These are phyloP conservation scores for Parasteatoda lunata DNA, from an alignment of 2,888 invertebrate species.

Conservation along the genomic window DNA sequence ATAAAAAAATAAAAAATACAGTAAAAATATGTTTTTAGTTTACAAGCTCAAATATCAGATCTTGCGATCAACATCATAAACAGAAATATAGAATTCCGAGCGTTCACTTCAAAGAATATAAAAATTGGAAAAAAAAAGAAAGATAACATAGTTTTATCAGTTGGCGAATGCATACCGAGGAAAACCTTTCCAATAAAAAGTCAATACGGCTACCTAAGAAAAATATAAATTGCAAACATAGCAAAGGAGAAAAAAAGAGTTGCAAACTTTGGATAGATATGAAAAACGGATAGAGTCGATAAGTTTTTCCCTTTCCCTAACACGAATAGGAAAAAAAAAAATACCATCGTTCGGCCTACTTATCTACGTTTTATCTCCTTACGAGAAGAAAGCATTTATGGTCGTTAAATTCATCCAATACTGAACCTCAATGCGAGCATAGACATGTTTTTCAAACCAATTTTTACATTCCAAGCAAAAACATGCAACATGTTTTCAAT, in stretches of 20 bases:
- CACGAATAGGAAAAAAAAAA: constrained; percentile 20
- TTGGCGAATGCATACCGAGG: constrained; percentile 31
- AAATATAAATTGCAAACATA: background rate
- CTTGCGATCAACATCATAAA: no score
- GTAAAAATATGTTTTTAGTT: no score
- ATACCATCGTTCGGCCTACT: constrained; percentile 35
- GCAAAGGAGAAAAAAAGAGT: background rate
- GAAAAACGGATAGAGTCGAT: constrained; percentile 40
- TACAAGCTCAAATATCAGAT: no score
- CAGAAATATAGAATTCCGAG: background rate
- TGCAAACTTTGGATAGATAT: background rate
- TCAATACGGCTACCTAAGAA: background rate
- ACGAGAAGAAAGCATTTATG: constrained; percentile 27
- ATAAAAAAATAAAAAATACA: no score
- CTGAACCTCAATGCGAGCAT: background rate
- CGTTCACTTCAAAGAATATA: background rate
- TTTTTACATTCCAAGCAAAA: constrained; percentile 23
- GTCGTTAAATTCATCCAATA: constrained; percentile 46
- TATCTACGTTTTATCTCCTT: constrained; percentile 54
- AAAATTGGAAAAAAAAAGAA: background rate
- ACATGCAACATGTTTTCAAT: constrained; percentile 50
- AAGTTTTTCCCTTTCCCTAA: constrained; percentile 28
- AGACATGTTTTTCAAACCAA: background rate
- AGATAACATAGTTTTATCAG: constrained; percentile 45
- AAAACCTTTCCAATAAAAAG: background rate